A percentile compares a stretch with the other conserved stretches of the same genome.
Conservation (phyloP, 2,113 vertebrate genomes). For the Sminthopsis crassicaudata region DNA sequence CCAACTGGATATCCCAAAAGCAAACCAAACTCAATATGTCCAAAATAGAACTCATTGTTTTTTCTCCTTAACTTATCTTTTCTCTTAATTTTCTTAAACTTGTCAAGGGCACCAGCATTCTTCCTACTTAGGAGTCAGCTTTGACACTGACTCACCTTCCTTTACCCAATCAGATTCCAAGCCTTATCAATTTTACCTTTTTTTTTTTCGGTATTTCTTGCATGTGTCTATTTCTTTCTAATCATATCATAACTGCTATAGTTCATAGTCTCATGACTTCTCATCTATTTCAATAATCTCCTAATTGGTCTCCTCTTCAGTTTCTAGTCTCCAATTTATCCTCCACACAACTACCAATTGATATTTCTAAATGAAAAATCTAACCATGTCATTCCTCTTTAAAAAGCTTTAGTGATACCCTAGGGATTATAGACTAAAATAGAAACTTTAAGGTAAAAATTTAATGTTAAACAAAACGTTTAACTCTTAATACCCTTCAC, state of each 20-base stretch:
- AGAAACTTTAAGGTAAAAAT: not conserved
- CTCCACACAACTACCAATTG: not conserved
- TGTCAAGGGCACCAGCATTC: not conserved
- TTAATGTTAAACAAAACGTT: not conserved
- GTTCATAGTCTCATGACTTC: not conserved
- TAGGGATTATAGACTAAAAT: not conserved
- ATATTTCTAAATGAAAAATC: not conserved
- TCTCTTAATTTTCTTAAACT: not conserved
- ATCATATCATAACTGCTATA: not conserved
- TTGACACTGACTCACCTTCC: not conserved
- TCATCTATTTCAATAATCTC: not conserved
- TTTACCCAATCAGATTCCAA: not conserved
- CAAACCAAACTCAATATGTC: not conserved
- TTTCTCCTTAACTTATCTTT: not conserved
- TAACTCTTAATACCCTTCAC: not conserved
- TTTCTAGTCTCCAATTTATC: not conserved
- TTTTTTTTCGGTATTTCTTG: not conserved
- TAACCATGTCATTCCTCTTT: not conserved
- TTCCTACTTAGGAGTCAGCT: not conserved
- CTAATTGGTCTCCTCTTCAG: not conserved
- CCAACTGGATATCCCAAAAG: not conserved
- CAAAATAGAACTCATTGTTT: not conserved
- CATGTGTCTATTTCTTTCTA: not conserved
- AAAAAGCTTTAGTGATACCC: not conserved
- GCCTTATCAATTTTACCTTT: not conserved